Percentiles rank a stretch among this genome's conserved stretches.
Conservation (phyloP, 1,140 invertebrate species). For the Belonocnema kinseyi region DNA sequence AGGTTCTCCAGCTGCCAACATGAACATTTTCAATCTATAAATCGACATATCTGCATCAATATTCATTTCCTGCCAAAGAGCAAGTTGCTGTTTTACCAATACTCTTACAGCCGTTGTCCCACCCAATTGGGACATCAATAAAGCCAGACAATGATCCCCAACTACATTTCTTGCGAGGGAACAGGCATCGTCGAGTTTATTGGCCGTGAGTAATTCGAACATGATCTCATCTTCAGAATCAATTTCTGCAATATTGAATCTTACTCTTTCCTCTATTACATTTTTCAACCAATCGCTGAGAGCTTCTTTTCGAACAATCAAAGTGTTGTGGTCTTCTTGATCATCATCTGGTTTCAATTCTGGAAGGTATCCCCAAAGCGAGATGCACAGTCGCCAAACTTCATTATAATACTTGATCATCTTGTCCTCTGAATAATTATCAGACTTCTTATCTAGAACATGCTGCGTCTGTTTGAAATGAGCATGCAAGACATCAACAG, state of each 20-base stretch:
- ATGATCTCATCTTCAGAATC: slow-evolving; percentile 63
- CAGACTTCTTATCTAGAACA: slow-evolving; percentile 59
- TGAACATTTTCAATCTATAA: slow-evolving; percentile 82
- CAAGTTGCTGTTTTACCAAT: slow-evolving; percentile 84
- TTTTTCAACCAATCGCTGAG: slow-evolving; percentile 79
- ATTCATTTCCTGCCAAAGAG: slow-evolving; percentile 84
- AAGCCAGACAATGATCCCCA: slow-evolving; percentile 81
- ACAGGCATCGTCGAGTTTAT: slow-evolving; percentile 78
- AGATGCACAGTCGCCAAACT: slow-evolving; percentile 87
- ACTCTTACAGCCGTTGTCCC: slow-evolving; percentile 78
- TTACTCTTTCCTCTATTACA: slow-evolving; percentile 65
- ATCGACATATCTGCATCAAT: slow-evolving; percentile 81
- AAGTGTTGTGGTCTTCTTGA: slow-evolving; percentile 65
- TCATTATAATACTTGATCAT: slow-evolving; percentile 71
- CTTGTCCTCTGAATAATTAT: slow-evolving; percentile 44
- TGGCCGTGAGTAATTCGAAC: slow-evolving; percentile 71
- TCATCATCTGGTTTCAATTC: slow-evolving; percentile 70
- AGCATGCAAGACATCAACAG: slow-evolving; percentile 71
- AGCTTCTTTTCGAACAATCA: slow-evolving; percentile 78
- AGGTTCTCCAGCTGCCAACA: slow-evolving; percentile 80
- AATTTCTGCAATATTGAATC: slow-evolving; percentile 61
- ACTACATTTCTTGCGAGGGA: slow-evolving; percentile 73
- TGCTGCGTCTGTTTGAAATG: slow-evolving; percentile 74
- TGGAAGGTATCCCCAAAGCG: slow-evolving; percentile 87
- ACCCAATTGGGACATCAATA: slow-evolving; percentile 83